phyloP scores from a whole-genome alignment of 2,797 vertebrate species.

The Poeciliopsis gracilis region DNA sequence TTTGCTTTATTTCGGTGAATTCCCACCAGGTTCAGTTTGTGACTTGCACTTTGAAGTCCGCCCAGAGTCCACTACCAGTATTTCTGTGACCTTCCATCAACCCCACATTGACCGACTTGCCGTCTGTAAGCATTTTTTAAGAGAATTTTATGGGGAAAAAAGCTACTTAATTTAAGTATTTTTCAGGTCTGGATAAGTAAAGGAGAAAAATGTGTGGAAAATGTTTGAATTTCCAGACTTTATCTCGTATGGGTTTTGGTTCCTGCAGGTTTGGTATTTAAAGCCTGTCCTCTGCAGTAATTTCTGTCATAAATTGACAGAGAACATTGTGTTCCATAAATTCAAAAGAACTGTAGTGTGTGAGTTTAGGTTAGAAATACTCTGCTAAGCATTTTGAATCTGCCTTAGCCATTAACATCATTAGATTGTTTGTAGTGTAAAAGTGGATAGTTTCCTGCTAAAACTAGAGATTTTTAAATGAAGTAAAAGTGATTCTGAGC shows the following conservation, averaged over 20 bases:
- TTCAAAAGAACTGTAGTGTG: background rate
- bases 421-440: background rate
- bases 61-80: conserved; percentile 79
- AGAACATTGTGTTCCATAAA: background rate
- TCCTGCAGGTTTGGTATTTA: background rate
- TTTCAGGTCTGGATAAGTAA: background rate
- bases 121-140: conserved; percentile 77
- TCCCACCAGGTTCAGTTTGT: conserved; percentile 59
- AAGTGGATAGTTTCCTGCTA: background rate
- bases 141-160: background rate
- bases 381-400: background rate
- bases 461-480: background rate
- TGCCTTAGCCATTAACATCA: background rate
- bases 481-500: background rate
- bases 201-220: background rate
- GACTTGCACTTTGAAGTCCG: conserved; percentile 84
- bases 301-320: background rate
- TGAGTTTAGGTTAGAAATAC: background rate
- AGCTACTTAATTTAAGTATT: background rate
- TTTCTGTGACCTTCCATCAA: conserved; percentile 83
- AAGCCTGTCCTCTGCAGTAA: background rate
- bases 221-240: background rate
- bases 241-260: background rate
- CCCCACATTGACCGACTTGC: conserved; percentile 74
- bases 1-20: conserved; percentile 6